These are phyloP conservation scores for Cairina moschata DNA, from an alignment of 2,113 vertebrate genomes.

Conservation along the genomic window DNA sequence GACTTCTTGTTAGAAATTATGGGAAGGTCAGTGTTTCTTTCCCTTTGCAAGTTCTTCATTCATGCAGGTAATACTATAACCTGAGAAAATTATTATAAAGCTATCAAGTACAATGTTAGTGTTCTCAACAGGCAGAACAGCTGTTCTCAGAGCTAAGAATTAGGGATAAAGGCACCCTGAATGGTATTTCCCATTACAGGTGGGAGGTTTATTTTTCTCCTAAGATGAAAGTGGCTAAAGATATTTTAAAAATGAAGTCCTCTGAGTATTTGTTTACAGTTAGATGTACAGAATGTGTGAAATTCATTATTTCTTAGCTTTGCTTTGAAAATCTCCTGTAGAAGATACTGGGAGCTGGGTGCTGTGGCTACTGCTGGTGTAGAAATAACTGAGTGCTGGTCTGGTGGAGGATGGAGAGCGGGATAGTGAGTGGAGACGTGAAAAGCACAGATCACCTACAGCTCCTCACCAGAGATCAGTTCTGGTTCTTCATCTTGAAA, in stretches of 20 bases:
- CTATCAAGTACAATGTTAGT: background rate
- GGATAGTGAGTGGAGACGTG: background rate
- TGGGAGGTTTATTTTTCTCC: background rate
- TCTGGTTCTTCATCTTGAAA: background rate
- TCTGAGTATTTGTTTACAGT: background rate
- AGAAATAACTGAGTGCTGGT: background rate
- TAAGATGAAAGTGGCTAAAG: background rate
- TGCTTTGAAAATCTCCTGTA: background rate
- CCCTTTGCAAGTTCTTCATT: background rate
- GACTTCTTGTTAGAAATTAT: background rate
- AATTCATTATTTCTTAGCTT: background rate
- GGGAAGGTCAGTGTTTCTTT: background rate
- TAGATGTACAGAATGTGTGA: background rate
- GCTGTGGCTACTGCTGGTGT: background rate
- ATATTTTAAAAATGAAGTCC: background rate
- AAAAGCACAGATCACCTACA: rapidly evolving
- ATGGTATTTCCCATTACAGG: background rate
- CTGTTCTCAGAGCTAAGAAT: background rate
- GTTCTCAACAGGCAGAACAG: conserved; percentile 23
- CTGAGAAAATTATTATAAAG: background rate
- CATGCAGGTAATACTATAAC: background rate
- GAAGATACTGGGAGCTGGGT: background rate
- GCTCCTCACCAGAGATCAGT: background rate
- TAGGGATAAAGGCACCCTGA: background rate
- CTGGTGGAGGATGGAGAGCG: background rate